Evolutionary conservation across 2,113 vertebrate species (phyloP).

Genomic region (Lonchura striata): DNA sequence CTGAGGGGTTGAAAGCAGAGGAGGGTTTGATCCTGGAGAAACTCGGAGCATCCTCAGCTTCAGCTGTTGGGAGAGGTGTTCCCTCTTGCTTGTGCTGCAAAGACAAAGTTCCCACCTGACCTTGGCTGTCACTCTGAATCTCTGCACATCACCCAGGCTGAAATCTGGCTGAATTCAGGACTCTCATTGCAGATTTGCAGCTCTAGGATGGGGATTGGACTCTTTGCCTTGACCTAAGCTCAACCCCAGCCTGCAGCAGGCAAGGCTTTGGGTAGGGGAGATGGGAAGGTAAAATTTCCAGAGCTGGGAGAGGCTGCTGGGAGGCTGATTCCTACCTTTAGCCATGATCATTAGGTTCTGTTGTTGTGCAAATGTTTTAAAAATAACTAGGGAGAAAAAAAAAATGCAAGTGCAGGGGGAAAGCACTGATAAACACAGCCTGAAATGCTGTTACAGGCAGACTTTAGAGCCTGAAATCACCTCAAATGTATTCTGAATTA

Average conservation of each 20-base stretch:
- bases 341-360: slow-evolving; percentile 1
- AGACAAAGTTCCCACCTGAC: not conserved
- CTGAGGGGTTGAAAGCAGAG: not conserved
- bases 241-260: not conserved
- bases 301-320: not conserved
- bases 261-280: not conserved
- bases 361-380: slow-evolving; percentile 61
- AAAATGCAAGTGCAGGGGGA: slow-evolving; percentile 19
- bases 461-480: slow-evolving; percentile 58
- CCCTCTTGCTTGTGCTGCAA: not conserved
- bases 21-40: not conserved
- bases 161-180: not conserved
- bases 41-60: not conserved
- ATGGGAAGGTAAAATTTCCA: not conserved
- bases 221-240: not conserved
- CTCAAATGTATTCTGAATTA: slow-evolving; percentile 69
- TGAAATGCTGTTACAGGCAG: slow-evolving; percentile 34
- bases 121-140: not conserved
- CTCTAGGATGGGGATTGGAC: accelerated
- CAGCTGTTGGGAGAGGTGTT: not conserved
- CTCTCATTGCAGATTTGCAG: accelerated
- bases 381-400: slow-evolving; percentile 36
- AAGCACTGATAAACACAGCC: slow-evolving; percentile 27
- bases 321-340: slow-evolving; percentile 9
- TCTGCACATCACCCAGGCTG: accelerated